Evolutionary conservation across 2,113 vertebrate genomes (phyloP), one percentile per base, ranked within the genome.

Genomic region (Muscicapa adusta): DNA sequence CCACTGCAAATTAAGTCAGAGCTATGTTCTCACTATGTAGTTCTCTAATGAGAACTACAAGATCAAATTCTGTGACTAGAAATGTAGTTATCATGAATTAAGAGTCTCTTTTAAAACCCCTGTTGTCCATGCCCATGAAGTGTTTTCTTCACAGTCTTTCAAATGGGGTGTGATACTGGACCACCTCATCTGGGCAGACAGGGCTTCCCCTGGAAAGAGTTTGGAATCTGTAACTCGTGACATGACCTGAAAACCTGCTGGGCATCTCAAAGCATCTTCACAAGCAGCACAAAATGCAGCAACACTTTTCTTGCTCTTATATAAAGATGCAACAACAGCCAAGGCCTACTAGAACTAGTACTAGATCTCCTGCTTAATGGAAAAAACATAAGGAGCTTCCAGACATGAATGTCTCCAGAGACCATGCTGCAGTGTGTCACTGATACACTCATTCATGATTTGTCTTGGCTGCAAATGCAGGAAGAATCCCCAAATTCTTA

Each of bases 401-500:
- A 85, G 83, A 66, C 54, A 40, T 3, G 20, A 76, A 24, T 14
- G 34, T 47, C 74, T 57, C 62, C 8, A n/a, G 82, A 80, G 85
- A 58, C 14, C 12, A 5, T 1, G 14, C 77, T 47, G 72, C 45
- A 33, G 51, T 8, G 47, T 43, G 71, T 74, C 72, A 56, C 20
- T 73, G 48, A 53, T 5, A 34, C 2, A 51, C 72, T 71, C 75
- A 83, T 13, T 48, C 82, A 36, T 48, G 80, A 73, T 34, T 14
- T 48, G 43, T 45, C 54, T n/a, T 38, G 82, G 80, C 70, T 85
- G 81, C 79, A 85, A 92, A 65, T 5, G n/a, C 72, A 84, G 60
- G 47, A 71, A 67, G 48, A 81, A 47, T 34, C 53, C 47, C 61
- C n/a, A 10, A 66, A 88, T 76, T 83, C 45, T 53, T 70, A 34